Evolutionary conservation across 2,113 vertebrate genomes (phyloP), one percentile per base, ranked within the genome.

Genomic region (Dasyurus viverrinus): DNA sequence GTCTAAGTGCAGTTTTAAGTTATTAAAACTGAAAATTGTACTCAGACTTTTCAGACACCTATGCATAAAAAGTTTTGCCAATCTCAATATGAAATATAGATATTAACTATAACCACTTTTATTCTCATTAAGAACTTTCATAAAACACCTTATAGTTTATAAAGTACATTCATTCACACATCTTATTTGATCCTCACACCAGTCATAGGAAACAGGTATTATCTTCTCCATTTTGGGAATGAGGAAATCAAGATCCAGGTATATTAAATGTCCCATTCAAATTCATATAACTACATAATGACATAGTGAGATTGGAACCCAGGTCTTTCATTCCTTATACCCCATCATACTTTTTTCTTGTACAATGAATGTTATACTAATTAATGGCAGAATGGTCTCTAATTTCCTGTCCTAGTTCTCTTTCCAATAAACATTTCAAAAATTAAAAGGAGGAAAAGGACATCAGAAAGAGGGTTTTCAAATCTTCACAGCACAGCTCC

Each of bases 351-450:
- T 8, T 3, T 42, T 42, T 84, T 7, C 7, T 42, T 23, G n/a
- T 84, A 42, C n/a, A 42, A 84, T 42, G 7, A 42, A 42, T 42
- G 7, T 84, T 19, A 84, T 42, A 42, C 19, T 42, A 42, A 19
- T 23, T 42, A 84, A 84, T 84, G n/a, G 68, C 2, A 84, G n/a
- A 84, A 84, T 2, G 19, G 36, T 42, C 19, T 84, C 19, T 7
- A 8, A 22, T 23, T 36, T 42, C 19, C 8, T 0, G 53, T 25
- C 46, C 54, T 94, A 54, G 55, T 52, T n/a, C 89, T n/a, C 52
- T 10, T 60, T 52, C 52, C 89, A 53, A 94, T 5, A 93, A 16
- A 54, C 95, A 92, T 89, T 93, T 96, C 30, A 47, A 97, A 90
- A 84, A 42, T 42, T 76, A 53, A 95, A 53, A 92, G 25, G 91